These are phyloP conservation scores for Diabrotica balteata DNA, from an alignment of 2,888 invertebrate species.

Conservation along the genomic window DNA sequence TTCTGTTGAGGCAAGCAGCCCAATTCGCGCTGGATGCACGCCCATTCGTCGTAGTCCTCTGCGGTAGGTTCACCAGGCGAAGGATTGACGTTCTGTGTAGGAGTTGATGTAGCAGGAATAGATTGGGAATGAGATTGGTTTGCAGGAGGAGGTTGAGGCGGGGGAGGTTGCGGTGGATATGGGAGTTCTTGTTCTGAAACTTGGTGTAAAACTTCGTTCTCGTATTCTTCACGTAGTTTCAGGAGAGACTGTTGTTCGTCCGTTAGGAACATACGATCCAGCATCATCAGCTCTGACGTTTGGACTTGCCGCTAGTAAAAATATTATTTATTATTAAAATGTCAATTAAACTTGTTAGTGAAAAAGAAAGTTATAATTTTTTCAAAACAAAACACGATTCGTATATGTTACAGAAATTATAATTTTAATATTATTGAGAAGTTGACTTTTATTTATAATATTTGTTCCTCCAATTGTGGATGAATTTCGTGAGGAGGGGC, in stretches of 20 bases:
- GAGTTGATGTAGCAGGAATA: background rate
- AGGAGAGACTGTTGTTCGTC: constrained; percentile 74
- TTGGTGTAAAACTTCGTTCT: constrained; percentile 44
- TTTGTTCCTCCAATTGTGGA: no score
- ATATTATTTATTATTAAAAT: background rate
- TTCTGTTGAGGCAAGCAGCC: constrained; percentile 59
- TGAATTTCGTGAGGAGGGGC: no score
- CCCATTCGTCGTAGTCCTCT: constrained; percentile 70
- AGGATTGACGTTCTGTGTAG: constrained; percentile 5
- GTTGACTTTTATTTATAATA: no score
- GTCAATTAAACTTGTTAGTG: no score
- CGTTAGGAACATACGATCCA: constrained; percentile 75
- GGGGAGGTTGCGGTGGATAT: constrained; percentile 21
- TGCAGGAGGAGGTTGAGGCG: constrained; percentile 7
- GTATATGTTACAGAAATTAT: no score
- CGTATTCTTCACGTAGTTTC: constrained; percentile 64
- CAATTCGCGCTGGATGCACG: constrained; percentile 72
- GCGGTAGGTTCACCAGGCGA: constrained; percentile 3
- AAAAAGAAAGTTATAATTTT: background rate
- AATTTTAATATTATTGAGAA: no score
- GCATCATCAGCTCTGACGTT: constrained; percentile 79
- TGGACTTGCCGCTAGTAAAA: constrained; percentile 70
- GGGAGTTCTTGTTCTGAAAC: constrained; percentile 32
- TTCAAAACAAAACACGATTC: background rate
- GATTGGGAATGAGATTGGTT: background rate